phyloP scores from a whole-genome alignment of 2,113 vertebrate genomes.

The Nymphicus hollandicus region DNA sequence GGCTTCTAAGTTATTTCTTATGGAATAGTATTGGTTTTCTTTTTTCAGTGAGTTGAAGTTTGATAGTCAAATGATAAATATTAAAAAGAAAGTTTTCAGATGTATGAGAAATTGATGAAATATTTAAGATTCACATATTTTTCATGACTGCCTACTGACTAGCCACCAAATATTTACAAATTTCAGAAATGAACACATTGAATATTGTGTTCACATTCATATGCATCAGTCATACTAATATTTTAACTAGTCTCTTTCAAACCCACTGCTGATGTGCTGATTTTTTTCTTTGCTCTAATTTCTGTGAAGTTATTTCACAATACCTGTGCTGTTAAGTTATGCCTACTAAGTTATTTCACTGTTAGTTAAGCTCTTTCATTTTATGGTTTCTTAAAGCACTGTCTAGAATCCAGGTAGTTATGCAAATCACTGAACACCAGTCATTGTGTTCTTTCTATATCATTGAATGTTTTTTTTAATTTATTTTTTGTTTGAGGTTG shows the following conservation, averaged over 20 bases:
- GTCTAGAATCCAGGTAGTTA: neutral
- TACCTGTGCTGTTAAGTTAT: neutral
- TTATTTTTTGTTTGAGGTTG: neutral
- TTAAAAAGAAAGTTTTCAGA: neutral
- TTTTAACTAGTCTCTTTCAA: neutral
- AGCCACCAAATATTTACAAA: neutral
- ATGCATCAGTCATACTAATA: neutral
- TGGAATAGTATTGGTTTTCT: neutral
- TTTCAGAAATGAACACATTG: neutral
- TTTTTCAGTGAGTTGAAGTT: neutral
- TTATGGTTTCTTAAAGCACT: neutral
- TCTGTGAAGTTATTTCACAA: constrained; percentile 9
- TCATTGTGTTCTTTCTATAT: neutral
- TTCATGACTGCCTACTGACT: neutral
- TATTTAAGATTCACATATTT: neutral
- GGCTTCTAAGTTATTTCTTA: neutral
- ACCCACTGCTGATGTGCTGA: neutral
- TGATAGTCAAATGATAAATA: neutral
- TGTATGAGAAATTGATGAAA: neutral
- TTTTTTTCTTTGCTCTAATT: neutral
- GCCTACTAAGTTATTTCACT: constrained; percentile 21
- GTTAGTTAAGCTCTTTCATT: neutral
- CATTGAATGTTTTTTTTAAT: neutral
- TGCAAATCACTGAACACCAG: neutral
- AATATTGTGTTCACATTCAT: neutral